Conservation (phyloP, 2,888 invertebrate genomes). For the Corbicula japonica region DNA sequence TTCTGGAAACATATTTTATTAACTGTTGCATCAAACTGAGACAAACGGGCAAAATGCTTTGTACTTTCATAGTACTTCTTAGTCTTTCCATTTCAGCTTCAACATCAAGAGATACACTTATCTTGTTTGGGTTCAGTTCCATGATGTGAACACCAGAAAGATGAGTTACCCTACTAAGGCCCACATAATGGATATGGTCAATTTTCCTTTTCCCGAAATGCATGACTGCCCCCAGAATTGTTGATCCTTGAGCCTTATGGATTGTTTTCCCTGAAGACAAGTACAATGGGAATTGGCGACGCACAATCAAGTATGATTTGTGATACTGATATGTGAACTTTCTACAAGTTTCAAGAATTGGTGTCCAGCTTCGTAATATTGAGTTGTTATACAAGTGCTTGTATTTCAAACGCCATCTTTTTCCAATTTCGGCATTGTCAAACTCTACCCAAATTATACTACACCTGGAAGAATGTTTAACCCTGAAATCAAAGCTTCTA, state of each 20-base stretch:
- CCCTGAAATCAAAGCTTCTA: conserved; percentile 51
- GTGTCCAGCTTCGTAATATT: conserved; percentile 33
- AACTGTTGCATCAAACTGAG: not conserved
- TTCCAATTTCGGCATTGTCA: conserved; percentile 44
- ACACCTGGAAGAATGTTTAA: conserved; percentile 21
- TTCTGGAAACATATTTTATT: conserved; percentile 10
- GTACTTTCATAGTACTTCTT: not conserved
- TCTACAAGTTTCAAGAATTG: conserved; percentile 38
- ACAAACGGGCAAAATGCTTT: not conserved
- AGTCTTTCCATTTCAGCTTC: conserved; percentile 42
- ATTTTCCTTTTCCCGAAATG: conserved; percentile 54
- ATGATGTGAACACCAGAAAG: conserved; percentile 44
- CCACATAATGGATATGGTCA: conserved; percentile 62
- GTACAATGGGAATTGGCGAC: conserved; percentile 57
- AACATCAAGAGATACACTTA: conserved; percentile 41
- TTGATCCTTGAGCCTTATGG: conserved; percentile 60
- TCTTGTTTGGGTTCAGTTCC: conserved; percentile 44
- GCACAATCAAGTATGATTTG: conserved; percentile 31
- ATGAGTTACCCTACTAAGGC: conserved; percentile 48
- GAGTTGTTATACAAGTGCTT: conserved; percentile 30
- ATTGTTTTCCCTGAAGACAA: conserved; percentile 59
- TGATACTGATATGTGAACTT: conserved; percentile 36
- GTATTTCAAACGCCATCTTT: conserved; percentile 28
- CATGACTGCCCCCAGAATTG: conserved; percentile 45
- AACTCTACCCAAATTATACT: conserved; percentile 55